Percentiles rank a stretch among this genome's conserved stretches.
Evolutionary conservation across 2,113 vertebrate species (phyloP).

Genomic region (Vulpes lagopus): DNA sequence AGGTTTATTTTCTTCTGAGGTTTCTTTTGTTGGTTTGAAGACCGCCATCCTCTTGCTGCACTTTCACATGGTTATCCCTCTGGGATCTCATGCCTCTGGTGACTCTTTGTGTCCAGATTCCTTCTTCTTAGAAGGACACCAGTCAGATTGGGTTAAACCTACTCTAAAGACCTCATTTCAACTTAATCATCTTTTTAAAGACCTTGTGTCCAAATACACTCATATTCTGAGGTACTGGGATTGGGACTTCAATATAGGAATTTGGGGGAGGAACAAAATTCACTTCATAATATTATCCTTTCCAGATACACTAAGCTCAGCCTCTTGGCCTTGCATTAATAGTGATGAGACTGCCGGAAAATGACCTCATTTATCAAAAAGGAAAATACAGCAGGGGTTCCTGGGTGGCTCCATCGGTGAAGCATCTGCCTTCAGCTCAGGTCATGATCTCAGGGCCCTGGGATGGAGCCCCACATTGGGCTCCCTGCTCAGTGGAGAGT

Average conservation of each 20-base stretch:
- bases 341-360: neutral
- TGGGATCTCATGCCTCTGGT: neutral
- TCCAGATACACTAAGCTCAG: neutral
- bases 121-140: neutral
- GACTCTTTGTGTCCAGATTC: neutral
- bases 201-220: neutral
- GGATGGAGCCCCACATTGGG: neutral
- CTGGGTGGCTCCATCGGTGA: neutral
- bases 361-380: constrained; percentile 1
- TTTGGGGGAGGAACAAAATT: neutral
- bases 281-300: neutral
- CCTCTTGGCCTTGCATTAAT: neutral
- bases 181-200: neutral
- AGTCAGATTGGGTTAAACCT: neutral
- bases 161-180: neutral
- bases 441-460: neutral
- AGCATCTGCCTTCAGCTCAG: neutral
- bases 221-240: neutral
- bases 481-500: neutral
- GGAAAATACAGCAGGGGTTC: neutral
- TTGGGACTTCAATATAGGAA: neutral
- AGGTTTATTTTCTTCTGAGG: neutral
- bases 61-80: neutral
- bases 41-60: too few relatives aligned
- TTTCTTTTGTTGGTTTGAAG: neutral